Evolutionary conservation across 2,888 invertebrate species (phyloP), one percentile per base, ranked within the genome.

Genomic region (Orchesellides sinensis): DNA sequence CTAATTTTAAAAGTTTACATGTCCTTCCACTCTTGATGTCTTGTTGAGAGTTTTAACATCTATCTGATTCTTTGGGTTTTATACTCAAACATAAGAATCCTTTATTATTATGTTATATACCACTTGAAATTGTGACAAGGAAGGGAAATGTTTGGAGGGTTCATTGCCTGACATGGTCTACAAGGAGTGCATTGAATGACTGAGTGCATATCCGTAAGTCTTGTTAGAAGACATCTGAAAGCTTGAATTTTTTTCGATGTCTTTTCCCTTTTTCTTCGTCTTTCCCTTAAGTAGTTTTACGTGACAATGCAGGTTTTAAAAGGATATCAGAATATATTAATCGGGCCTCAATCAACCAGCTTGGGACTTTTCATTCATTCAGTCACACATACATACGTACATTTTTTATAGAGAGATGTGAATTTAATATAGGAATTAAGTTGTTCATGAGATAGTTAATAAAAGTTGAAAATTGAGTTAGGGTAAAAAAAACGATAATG

Each of bases 361-460:
- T 61, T 23, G 35, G 27, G 61, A 32, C 29, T 21, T 35, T 63
- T 40, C 63, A 63, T 63, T 63, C 35, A 63, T 40, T 63, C 52
- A 49, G 3, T 21, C 52, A 1, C 52, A n/a, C 49, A 49, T 49
- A 56, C 65, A 69, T 45, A 49, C 69, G 40, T 69, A 56, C 40
- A 75, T 56, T 66, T 63, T 27, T 72, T 47, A 19, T n/a, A 40
- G 10, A 23, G 23, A 61, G 29, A 69, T 70, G 61, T 49, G 52
- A 45, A 73, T 73, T 73, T 81, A 81, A 73, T 68, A 77, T 14
- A 61, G 68, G 54, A 81, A 81, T 81, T 81, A 81, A 80, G 65
- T 65, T 73, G 65, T 59, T 72, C 65, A 56, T 81, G 59, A 68
- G 40, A 10, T 69, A 56, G 47, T 65, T 80, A 66, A 65, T 66